phyloP scores from a whole-genome alignment of 2,888 invertebrate genomes.

The Coecobrya sp. region DNA sequence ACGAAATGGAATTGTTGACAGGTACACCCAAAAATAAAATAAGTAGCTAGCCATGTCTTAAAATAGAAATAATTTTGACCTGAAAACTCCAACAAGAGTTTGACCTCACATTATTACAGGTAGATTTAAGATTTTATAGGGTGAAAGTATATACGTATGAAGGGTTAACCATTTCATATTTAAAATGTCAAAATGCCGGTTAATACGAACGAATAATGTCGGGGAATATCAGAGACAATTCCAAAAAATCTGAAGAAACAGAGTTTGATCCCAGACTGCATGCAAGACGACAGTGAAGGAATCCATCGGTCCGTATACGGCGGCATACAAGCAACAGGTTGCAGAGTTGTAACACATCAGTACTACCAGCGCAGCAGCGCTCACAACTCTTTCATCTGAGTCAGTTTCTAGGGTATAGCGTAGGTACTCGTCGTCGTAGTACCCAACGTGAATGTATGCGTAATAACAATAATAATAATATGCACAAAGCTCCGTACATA shows the following conservation, averaged over 20 bases:
- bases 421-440: conserved; percentile 4
- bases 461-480: conserved; percentile 56
- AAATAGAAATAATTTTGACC: too few relatives aligned
- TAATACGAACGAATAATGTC: not conserved
- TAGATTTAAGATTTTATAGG: too few relatives aligned
- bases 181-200: not conserved
- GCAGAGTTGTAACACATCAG: conserved; percentile 52
- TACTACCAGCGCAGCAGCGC: not conserved
- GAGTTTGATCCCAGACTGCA: conserved; percentile 55
- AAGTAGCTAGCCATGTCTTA: too few relatives aligned
- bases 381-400: conserved; percentile 48
- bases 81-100: too few relatives aligned
- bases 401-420: conserved; percentile 27
- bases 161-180: too few relatives aligned
- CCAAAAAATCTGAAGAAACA: not conserved
- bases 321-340: conserved; percentile 77
- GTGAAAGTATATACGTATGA: too few relatives aligned
- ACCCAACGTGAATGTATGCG: conserved; percentile 25
- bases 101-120: too few relatives aligned
- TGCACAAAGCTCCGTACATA: conserved; percentile 25
- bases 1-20: too few relatives aligned
- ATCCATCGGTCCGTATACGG: conserved; percentile 3
- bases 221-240: not conserved
- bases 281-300: not conserved
- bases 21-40: too few relatives aligned